phyloP scores from a whole-genome alignment of 2,888 invertebrate species.

The Ormyrus labotus region DNA sequence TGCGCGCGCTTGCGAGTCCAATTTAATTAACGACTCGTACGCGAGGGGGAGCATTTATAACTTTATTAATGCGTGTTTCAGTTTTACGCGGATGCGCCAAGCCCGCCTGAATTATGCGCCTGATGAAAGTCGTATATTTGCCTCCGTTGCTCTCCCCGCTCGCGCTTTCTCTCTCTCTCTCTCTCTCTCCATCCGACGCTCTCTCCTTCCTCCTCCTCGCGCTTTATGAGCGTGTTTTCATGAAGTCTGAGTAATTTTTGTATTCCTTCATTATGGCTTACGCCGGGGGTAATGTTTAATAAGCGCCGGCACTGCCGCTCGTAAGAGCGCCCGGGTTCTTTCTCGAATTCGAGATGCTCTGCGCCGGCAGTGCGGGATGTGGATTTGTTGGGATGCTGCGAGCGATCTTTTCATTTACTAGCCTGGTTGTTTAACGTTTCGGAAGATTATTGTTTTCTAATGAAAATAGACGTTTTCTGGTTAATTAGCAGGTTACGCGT shows the following conservation, averaged over 20 bases:
- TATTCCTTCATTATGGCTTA: constrained; percentile 21
- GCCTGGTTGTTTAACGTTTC: too few relatives aligned
- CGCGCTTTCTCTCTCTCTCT: not conserved
- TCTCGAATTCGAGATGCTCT: too few relatives aligned
- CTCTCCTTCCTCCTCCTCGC: too few relatives aligned
- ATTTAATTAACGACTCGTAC: constrained; percentile 65
- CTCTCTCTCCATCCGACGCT: not conserved
- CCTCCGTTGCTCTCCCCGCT: not conserved
- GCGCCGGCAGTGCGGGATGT: too few relatives aligned
- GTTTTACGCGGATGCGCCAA: constrained; percentile 25
- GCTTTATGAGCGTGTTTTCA: constrained; percentile 19
- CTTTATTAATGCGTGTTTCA: constrained; percentile 63
- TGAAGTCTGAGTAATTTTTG: constrained; percentile 35
- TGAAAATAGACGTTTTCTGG: too few relatives aligned
- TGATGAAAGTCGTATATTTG: constrained; percentile 45
- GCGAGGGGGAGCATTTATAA: constrained; percentile 62
- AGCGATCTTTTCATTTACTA: not conserved
- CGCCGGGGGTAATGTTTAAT: constrained; percentile 26
- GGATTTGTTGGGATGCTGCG: not conserved
- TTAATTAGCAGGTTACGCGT: too few relatives aligned
- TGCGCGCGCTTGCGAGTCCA: constrained; percentile 47
- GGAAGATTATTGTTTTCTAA: too few relatives aligned
- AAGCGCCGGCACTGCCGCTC: not conserved
- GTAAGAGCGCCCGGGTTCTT: too few relatives aligned
- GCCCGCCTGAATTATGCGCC: constrained; percentile 38